phyloP scores from a whole-genome alignment of 2,888 invertebrate species.

The Leptopilina drosophilae region DNA sequence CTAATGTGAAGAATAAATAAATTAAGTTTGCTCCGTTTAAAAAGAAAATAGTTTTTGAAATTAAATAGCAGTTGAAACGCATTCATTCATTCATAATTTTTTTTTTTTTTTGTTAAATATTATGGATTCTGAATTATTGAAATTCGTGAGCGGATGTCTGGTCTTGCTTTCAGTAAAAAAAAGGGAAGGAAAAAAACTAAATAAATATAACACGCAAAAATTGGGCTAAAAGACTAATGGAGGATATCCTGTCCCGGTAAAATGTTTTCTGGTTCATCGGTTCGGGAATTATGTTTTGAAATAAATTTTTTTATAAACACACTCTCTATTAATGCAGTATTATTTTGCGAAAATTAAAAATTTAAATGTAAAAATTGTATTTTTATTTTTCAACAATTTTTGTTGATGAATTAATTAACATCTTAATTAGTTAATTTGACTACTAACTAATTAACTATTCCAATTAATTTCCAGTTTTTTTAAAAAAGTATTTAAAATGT shows the following conservation, averaged over 20 bases:
- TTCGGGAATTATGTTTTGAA: not conserved
- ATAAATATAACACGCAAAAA: constrained; percentile 4
- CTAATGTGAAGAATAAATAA: constrained; percentile 11
- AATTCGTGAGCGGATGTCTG: constrained; percentile 50
- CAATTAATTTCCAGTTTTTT: no score
- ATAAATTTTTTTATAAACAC: not conserved
- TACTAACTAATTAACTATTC: no score
- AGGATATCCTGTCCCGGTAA: constrained; percentile 60
- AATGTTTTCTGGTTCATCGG: constrained; percentile 29
- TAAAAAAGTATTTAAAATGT: no score
- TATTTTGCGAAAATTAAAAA: no score
- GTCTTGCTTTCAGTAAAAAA: constrained; percentile 47
- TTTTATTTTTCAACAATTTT: no score
- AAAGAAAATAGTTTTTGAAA: not conserved
- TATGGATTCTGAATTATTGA: constrained; percentile 58
- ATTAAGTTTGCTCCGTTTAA: not conserved
- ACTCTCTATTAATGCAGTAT: no score
- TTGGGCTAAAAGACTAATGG: constrained; percentile 50
- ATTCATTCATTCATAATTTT: constrained; percentile 10
- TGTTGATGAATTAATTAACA: no score
- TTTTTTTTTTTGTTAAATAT: not conserved
- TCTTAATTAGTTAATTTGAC: no score
- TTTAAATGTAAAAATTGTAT: not conserved
- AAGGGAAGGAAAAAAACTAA: not conserved
- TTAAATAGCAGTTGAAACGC: not conserved